A percentile compares a stretch with the other conserved stretches of the same genome.
Evolutionary conservation across 2,888 invertebrate species (phyloP).

Genomic region (Lamellibrachia columna): DNA sequence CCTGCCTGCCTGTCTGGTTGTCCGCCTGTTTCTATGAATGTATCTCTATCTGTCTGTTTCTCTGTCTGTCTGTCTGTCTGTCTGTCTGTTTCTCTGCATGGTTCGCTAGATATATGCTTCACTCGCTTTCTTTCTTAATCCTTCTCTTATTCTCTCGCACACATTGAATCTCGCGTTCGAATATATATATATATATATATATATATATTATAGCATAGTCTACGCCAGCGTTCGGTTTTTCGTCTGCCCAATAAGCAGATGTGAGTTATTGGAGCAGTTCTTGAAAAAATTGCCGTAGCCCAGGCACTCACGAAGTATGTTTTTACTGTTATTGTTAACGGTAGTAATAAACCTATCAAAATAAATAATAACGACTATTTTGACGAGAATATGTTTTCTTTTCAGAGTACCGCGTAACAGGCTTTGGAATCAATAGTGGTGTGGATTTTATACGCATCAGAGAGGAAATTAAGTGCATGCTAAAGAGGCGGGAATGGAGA

Average conservation of each 20-base stretch:
- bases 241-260: neutral
- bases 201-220: neutral
- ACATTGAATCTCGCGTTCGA: neutral
- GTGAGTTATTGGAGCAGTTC: neutral
- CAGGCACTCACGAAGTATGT: neutral
- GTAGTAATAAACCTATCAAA: neutral
- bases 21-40: too few species aligned
- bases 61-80: too few species aligned
- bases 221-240: neutral
- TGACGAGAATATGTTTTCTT: neutral
- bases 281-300: neutral
- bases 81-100: too few species aligned
- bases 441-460: neutral
- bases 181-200: neutral
- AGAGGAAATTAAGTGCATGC: neutral
- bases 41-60: too few species aligned
- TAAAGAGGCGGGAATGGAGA: neutral
- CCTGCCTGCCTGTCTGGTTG: too few species aligned
- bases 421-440: neutral
- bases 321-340: neutral
- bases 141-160: neutral
- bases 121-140: neutral
- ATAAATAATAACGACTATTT: neutral
- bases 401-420: neutral
- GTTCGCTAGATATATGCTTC: neutral